Percentiles rank a stretch among this genome's conserved stretches.
Evolutionary conservation across 2,888 invertebrate genomes (phyloP).

Genomic region (Mechanitis messenoides): DNA sequence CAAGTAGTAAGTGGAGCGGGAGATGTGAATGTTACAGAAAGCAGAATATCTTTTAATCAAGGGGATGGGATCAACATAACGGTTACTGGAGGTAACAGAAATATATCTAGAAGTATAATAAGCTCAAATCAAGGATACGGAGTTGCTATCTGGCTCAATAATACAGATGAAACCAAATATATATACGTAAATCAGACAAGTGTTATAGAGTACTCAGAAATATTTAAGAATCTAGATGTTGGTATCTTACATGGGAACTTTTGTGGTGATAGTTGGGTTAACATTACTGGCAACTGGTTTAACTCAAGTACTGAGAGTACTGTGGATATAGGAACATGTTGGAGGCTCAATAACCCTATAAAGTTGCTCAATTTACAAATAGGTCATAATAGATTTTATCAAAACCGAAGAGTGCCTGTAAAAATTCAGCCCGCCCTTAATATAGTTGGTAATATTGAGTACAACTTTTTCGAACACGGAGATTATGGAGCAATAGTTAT

Average conservation of each 20-base stretch:
- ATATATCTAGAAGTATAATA: slow-evolving; percentile 90
- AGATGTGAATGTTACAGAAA: slow-evolving; percentile 94
- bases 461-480: slow-evolving; percentile 92
- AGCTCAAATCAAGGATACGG: slow-evolving; percentile 93
- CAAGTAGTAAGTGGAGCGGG: slow-evolving; percentile 94
- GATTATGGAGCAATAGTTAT: slow-evolving; percentile 89
- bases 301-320: slow-evolving; percentile 86
- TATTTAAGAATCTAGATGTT: slow-evolving; percentile 90
- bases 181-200: slow-evolving; percentile 89
- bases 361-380: slow-evolving; percentile 82
- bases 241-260: slow-evolving; percentile 96
- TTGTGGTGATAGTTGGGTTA: slow-evolving; percentile 89
- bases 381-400: slow-evolving; percentile 89
- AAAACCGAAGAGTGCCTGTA: slow-evolving; percentile 84
- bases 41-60: slow-evolving; percentile 91
- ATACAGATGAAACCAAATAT: slow-evolving; percentile 86
- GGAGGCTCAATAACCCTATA: slow-evolving; percentile 75
- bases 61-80: slow-evolving; percentile 98
- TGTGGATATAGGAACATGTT: slow-evolving; percentile 90
- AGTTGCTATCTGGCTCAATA: slow-evolving; percentile 92
- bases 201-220: slow-evolving; percentile 89
- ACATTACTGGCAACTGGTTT: slow-evolving; percentile 94
- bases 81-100: slow-evolving; percentile 94
- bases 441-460: slow-evolving; percentile 85
- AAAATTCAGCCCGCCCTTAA: slow-evolving; percentile 90